Percentiles rank a stretch among this genome's conserved stretches.
These are phyloP conservation scores for Atethmia centrago DNA, from an alignment of 2,888 invertebrate species.

Conservation along the genomic window DNA sequence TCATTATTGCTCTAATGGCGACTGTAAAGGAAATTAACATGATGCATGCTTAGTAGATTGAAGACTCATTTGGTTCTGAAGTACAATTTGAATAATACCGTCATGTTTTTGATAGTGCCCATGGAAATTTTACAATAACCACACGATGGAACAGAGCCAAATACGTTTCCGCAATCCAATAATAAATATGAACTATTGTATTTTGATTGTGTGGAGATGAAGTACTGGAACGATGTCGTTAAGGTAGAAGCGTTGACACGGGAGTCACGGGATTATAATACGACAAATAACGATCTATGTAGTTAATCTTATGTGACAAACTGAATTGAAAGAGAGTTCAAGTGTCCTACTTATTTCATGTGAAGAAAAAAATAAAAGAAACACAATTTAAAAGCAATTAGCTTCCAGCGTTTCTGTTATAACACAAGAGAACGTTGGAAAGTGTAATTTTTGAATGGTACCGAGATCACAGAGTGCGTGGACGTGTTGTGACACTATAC, in stretches of 20 bases:
- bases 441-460: slow-evolving; percentile 77
- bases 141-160: slow-evolving; percentile 73
- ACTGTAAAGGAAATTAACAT: slow-evolving; percentile 55
- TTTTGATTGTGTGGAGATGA: slow-evolving; percentile 59
- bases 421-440: slow-evolving; percentile 70
- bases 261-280: slow-evolving; percentile 43
- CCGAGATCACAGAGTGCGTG: slow-evolving; percentile 83
- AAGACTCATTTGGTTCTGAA: slow-evolving; percentile 21
- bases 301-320: slow-evolving; percentile 66
- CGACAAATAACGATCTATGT: slow-evolving; percentile 57
- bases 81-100: slow-evolving; percentile 38
- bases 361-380: slow-evolving; percentile 66
- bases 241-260: slow-evolving; percentile 27
- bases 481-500: slow-evolving; percentile 86
- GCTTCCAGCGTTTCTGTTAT: slow-evolving; percentile 69
- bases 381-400: slow-evolving; percentile 79
- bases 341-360: slow-evolving; percentile 65
- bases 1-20: slow-evolving; percentile 51
- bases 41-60: slow-evolving; percentile 33
- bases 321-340: slow-evolving; percentile 62
- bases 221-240: slow-evolving; percentile 45
- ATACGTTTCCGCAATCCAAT: slow-evolving; percentile 72
- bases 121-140: slow-evolving; percentile 69
- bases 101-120: slow-evolving; percentile 69
- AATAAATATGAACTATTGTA: slow-evolving; percentile 74